Evolutionary conservation across 2,113 vertebrate genomes (phyloP), one percentile per base, ranked within the genome.

Genomic region (Pseudopipra pipra): DNA sequence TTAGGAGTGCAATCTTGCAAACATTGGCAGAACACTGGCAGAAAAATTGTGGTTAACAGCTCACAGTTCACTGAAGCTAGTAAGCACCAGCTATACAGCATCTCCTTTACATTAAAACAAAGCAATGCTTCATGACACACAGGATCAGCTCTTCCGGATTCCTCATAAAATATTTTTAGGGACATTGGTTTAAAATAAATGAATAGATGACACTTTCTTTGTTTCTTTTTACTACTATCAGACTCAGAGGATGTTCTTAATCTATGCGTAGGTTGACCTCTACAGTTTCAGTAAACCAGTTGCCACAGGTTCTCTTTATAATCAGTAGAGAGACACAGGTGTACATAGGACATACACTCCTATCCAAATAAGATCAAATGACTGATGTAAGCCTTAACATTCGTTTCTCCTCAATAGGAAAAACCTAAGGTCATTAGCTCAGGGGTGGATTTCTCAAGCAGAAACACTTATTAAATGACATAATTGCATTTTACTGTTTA

Each of bases 1-100:
- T 94, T 95, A 95, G 65, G 66, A 89, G 30, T 63, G 44, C 62
- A 87, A 66, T 93, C 93, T 95, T 63, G 77, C 85, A 68, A 59
- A 92, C 56, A 73, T 8, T 79, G 68, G 52, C 87, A 94, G 73
- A 95, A 66, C 59, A 37, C 21, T 91, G 85, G 52, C 75, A 94
- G 90, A 78, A 95, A 93, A 96, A 93, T 55, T 1, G 4, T 93
- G 67, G 51, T 91, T 93, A 95, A 95, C 71, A 76, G 62, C 81
- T 39, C 13, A 37, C 22, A 83, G 85, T 31, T 95, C 87, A 87
- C 55, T 93, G 89, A 66, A 91, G 87, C 82, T 82, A 35, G 43
- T 52, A 77, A 79, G 55, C 49, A 70, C 22, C 47, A 73, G 63
- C 55, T 91, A 85, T 85, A 66, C 43, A 77, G 35, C 35, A 88